These are phyloP conservation scores for Drosophila anomalata DNA, from an alignment of 2,888 invertebrate species.

Conservation along the genomic window DNA sequence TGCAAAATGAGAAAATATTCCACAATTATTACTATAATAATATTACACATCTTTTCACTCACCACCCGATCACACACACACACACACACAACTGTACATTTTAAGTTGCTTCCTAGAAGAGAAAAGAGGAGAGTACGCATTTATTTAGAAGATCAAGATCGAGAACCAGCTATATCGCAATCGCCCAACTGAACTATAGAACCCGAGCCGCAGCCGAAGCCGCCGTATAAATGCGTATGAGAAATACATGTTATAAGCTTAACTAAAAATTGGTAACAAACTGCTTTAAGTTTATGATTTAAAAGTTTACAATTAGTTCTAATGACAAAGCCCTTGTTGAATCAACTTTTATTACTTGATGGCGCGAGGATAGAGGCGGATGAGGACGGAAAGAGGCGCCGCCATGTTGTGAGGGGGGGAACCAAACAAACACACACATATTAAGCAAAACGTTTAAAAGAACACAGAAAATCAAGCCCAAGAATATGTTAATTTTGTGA, in stretches of 20 bases:
- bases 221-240: slow-evolving; percentile 33
- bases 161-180: slow-evolving; percentile 7
- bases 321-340: slow-evolving; percentile 58
- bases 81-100: slow-evolving; percentile 25
- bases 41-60: slow-evolving; percentile 4
- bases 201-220: slow-evolving; percentile 5
- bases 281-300: slow-evolving; percentile 71
- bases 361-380: slow-evolving; percentile 23
- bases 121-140: slow-evolving; percentile 37
- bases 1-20: slow-evolving; percentile 4
- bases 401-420: slow-evolving; percentile 38
- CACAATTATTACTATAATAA: slow-evolving; percentile 1
- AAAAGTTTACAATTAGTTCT: slow-evolving; percentile 65
- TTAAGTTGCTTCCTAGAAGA: slow-evolving; percentile 47
- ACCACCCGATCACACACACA: slow-evolving; percentile 29
- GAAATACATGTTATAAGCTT: slow-evolving; percentile 33
- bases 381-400: slow-evolving; percentile 17
- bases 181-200: slow-evolving; percentile 2
- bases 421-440: slow-evolving; percentile 7
- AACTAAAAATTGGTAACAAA: slow-evolving; percentile 40
- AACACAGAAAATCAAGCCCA: slow-evolving; percentile 18
- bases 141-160: slow-evolving; percentile 34
- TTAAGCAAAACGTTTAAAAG: slow-evolving; percentile 1
- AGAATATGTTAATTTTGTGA: slow-evolving; percentile 54
- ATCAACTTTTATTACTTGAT: slow-evolving; percentile 42